A percentile compares a stretch with the other conserved stretches of the same genome.
Evolutionary conservation across 1,140 invertebrate genomes (phyloP).

Genomic region (Glomeris maerens): DNA sequence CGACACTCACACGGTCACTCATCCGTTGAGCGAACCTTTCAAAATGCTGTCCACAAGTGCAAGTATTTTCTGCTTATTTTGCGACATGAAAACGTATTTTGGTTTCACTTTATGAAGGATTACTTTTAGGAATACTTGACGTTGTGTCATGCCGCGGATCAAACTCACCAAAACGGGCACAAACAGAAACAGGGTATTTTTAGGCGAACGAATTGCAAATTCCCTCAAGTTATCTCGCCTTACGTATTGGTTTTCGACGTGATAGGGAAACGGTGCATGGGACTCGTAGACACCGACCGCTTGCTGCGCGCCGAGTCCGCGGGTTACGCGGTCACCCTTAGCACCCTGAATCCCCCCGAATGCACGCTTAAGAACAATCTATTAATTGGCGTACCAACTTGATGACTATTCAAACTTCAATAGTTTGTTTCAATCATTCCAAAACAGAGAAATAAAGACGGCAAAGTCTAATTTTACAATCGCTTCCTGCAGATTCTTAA

Average conservation of each 20-base stretch:
- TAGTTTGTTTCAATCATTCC: too few relatives aligned
- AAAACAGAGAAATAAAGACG: too few relatives aligned
- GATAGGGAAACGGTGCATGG: slow-evolving; percentile 64
- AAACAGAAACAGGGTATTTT: slow-evolving; percentile 46
- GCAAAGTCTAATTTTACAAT: too few relatives aligned
- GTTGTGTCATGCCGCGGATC: slow-evolving; percentile 75
- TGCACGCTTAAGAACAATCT: slow-evolving; percentile 92
- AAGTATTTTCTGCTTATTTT: too few relatives aligned
- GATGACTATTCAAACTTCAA: too few relatives aligned
- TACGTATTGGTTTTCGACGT: too few relatives aligned
- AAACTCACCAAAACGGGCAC: slow-evolving; percentile 57
- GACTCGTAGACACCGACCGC: slow-evolving; percentile 72
- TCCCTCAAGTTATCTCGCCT: too few relatives aligned
- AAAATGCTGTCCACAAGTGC: too few relatives aligned
- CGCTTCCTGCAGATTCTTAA: too few relatives aligned
- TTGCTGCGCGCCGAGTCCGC: slow-evolving; percentile 51
- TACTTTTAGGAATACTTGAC: slow-evolving; percentile 54
- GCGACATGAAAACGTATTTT: too few relatives aligned
- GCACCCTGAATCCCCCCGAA: slow-evolving; percentile 54
- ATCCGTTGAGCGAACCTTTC: slow-evolving; percentile 39
- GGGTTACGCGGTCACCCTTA: slow-evolving; percentile 58
- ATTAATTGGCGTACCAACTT: slow-evolving; percentile 59
- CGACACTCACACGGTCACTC: slow-evolving; percentile 49
- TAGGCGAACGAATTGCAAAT: too few relatives aligned
- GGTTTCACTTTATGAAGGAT: slow-evolving; percentile 3